Conservation (phyloP, 2,888 invertebrate species). For the Aspidapion aeneum region DNA sequence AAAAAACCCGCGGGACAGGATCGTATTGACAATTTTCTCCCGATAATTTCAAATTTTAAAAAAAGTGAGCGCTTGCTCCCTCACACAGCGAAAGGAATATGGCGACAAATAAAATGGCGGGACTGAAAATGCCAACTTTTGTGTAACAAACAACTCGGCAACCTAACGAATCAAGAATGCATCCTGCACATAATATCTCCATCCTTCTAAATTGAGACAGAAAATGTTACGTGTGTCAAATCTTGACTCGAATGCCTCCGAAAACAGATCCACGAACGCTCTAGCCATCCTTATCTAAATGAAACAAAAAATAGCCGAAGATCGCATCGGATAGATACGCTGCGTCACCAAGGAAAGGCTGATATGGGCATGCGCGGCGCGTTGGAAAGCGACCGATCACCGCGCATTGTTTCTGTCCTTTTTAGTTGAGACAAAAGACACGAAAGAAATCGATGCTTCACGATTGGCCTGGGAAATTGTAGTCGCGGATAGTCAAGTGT, state of each 20-base stretch:
- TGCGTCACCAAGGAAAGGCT: neutral
- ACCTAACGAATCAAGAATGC: neutral
- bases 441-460: too few relatives aligned
- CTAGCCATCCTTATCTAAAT: neutral
- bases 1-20: neutral
- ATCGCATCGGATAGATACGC: neutral
- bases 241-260: neutral
- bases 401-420: neutral
- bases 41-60: neutral
- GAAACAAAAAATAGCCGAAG: neutral
- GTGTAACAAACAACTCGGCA: constrained; percentile 2
- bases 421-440: neutral
- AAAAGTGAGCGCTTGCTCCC: neutral
- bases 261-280: neutral
- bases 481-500: too few relatives aligned
- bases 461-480: too few relatives aligned
- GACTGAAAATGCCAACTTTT: neutral
- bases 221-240: constrained; percentile 14
- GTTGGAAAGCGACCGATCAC: neutral
- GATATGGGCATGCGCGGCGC: neutral
- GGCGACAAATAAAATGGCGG: neutral
- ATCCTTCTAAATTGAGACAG: constrained; percentile 13
- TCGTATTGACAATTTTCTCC: neutral
- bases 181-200: neutral
- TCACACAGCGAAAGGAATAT: neutral